These are phyloP conservation scores for Dissostichus mawsoni DNA, from an alignment of 2,113 vertebrate species.

Conservation along the genomic window DNA sequence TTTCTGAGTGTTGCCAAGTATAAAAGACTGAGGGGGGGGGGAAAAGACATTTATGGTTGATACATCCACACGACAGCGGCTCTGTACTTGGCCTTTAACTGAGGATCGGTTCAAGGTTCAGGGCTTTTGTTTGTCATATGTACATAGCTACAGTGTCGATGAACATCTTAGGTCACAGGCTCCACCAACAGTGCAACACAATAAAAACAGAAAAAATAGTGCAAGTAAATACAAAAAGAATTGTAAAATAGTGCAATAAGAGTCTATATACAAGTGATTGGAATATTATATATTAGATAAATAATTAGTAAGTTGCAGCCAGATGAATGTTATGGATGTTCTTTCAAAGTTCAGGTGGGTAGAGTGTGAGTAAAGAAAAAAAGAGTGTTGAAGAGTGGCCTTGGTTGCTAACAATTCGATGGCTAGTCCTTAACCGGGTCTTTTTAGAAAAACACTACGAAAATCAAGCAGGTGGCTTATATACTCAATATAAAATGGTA, in stretches of 20 bases:
- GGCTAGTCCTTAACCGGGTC: background rate
- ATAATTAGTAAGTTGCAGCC: too few relatives aligned
- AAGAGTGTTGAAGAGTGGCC: background rate
- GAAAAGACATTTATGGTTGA: conserved; percentile 22
- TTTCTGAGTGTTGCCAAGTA: conserved; percentile 34
- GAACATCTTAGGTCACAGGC: too few relatives aligned
- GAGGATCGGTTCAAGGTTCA: background rate
- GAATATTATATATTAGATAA: too few relatives aligned
- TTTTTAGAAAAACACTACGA: background rate
- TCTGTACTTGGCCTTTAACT: conserved; percentile 30
- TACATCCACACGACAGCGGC: conserved; percentile 23
- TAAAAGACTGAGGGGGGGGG: conserved; percentile 16
- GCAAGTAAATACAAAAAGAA: too few relatives aligned
- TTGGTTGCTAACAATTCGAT: background rate
- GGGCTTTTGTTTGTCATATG: too few relatives aligned
- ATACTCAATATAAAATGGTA: background rate
- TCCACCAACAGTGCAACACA: too few relatives aligned
- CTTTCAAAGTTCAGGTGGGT: too few relatives aligned
- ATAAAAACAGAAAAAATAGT: too few relatives aligned
- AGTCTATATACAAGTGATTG: too few relatives aligned
- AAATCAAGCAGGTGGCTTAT: background rate
- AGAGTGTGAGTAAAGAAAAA: background rate
- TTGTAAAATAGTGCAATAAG: too few relatives aligned
- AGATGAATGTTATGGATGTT: too few relatives aligned
- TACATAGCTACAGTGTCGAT: too few relatives aligned